Evolutionary conservation across 1,140 invertebrate species (phyloP), one percentile per base, ranked within the genome.

Genomic region (Drosophila subobscura): DNA sequence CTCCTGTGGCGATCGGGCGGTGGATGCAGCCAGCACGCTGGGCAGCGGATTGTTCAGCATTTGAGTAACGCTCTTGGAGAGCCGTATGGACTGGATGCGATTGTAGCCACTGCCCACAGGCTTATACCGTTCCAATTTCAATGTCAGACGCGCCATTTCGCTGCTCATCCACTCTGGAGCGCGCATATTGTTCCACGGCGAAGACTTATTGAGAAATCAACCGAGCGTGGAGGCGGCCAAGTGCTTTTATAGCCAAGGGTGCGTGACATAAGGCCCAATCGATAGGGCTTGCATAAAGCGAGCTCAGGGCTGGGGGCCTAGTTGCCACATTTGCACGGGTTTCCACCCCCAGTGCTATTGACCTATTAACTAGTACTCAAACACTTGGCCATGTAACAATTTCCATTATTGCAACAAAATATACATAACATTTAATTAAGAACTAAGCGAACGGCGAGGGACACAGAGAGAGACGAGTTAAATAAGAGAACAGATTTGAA

Each of bases 11-110:
- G 14, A 72, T 10, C 60, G 45, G 22, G 37, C 23, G n/a, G 40
- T 37, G 33, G 55, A 47, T 45, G 55, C 29, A 20, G 57, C 49
- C 20, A 56, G 42, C 8, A 53, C 55, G 1, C 58, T 22, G 3
- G 89, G 90, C 63, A 91, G 44, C 0, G 90, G 89, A 78, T 91
- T 91, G 29, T 91, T 91, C 0, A 91, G 66, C 90, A 91, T 91
- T 27, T 91, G 89, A 1, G 79, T 89, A 27, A 91, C 90, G 68
- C 90, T 91, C 47, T 90, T 90, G 45, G 90, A 88, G 12, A 91
- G 59, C 0, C 89, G 75, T 37, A 91, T 85, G 2, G 90, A 81
- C 46, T 91, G 89, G 54, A 91, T 91, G 1, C 89, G 89, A 55
- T 91, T 91, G 27, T 91, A 91, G 14, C 90, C 90, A 59, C 76